Evolutionary conservation across 2,888 invertebrate genomes (phyloP), one percentile per base, ranked within the genome.

Genomic region (Tupiocoris notatus): DNA sequence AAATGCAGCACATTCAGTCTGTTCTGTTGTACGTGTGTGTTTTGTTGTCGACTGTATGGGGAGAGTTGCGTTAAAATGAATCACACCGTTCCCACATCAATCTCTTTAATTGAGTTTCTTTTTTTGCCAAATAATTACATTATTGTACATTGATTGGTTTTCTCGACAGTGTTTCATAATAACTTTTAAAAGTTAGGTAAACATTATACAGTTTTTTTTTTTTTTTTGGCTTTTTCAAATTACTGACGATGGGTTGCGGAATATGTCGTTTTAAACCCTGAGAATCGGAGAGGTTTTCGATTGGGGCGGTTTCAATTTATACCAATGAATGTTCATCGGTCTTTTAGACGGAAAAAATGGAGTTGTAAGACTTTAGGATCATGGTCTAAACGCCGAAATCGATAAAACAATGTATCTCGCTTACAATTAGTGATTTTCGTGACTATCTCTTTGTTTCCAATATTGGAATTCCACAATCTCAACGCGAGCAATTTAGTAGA

Each of bases 91-190:
- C 77, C 77, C 75, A 70, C 75, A 59, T 67, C 75, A 75, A 77
- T 63, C 23, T 77, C 74, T 78, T 77, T 78, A 78, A 77, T 77
- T 71, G 63, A 39, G 39, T 67, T 61, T 71, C 61, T 25, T 65
- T 59, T 63, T 21, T 23, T n/a, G 59, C 16, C 62, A 20, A 54
- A 75, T 78, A 77, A 78, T 78, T 78, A 78, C 78, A 78, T 76
- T 78, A 78, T 78, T 65, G 70, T 78, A 78, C 78, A 78, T 63
- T 77, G 56, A 78, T 61, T 25, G 73, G 24, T 77, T 61, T 75
- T 67, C 58, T 63, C 1, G 24, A 68, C 68, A 65, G 62, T 58
- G 73, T 61, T 54, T 54, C 61, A 73, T 73, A 73, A 18, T 73
- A 62, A 73, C 62, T 39, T 39, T 73, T 61, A 73, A 73, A 70